Evolutionary conservation across 1,140 invertebrate species (phyloP).

Genomic region (Drosophila bocki): DNA sequence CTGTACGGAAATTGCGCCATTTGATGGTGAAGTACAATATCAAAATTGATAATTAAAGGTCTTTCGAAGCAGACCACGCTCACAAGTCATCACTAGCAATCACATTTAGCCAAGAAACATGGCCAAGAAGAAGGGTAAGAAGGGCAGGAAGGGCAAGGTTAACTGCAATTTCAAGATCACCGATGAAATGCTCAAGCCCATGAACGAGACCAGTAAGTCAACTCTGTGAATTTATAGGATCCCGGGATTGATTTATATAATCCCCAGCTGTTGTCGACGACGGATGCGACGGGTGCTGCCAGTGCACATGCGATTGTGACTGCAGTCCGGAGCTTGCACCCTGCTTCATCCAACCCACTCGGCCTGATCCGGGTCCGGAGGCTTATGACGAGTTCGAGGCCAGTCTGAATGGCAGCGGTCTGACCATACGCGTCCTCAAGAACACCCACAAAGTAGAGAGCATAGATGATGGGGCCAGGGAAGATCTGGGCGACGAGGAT

Average conservation of each 20-base stretch:
- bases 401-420: slow-evolving; percentile 79
- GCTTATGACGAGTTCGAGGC: slow-evolving; percentile 84
- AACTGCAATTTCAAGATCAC: slow-evolving; percentile 41
- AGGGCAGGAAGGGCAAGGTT: slow-evolving; percentile 61
- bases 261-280: slow-evolving; percentile 18
- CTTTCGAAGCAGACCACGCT: not conserved
- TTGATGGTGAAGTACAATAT: slow-evolving; percentile 77
- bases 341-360: slow-evolving; percentile 67
- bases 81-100: slow-evolving; percentile 1
- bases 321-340: slow-evolving; percentile 72
- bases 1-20: slow-evolving; percentile 71
- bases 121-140: slow-evolving; percentile 68
- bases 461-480: slow-evolving; percentile 56
- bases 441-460: slow-evolving; percentile 79
- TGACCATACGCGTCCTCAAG: slow-evolving; percentile 80
- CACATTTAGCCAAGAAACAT: slow-evolving; percentile 37
- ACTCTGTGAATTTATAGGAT: not conserved
- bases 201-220: slow-evolving; percentile 25
- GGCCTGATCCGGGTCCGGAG: slow-evolving; percentile 73
- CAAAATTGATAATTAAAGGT: slow-evolving; percentile 63
- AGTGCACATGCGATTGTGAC: slow-evolving; percentile 60
- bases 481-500: slow-evolving; percentile 40
- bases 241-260: not conserved
- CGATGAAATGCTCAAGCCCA: slow-evolving; percentile 49
- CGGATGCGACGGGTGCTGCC: slow-evolving; percentile 55